These are phyloP conservation scores for Caiman crocodilus DNA, from an alignment of 2,797 vertebrate genomes.

Conservation along the genomic window DNA sequence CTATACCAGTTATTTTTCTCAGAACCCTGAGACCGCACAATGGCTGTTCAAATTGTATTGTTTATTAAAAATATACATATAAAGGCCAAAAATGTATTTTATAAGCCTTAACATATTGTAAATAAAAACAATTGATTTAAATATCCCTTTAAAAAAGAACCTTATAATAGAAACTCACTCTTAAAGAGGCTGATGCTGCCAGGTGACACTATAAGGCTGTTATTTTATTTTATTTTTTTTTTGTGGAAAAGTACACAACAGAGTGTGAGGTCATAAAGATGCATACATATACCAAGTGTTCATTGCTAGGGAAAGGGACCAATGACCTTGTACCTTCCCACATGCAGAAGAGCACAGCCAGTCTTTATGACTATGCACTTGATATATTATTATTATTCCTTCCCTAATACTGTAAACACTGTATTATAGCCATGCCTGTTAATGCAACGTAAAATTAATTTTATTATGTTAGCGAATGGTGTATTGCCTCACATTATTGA, in stretches of 20 bases:
- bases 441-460: conserved; percentile 57
- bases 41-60: background rate
- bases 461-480: conserved; percentile 50
- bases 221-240: background rate
- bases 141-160: background rate
- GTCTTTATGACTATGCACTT: conserved; percentile 3
- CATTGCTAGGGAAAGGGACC: background rate
- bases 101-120: background rate
- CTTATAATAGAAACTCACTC: background rate
- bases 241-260: background rate
- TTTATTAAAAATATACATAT: background rate
- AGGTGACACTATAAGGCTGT: background rate
- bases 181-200: background rate
- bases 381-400: conserved; percentile 13
- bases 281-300: background rate
- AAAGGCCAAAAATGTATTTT: background rate
- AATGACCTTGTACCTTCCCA: background rate
- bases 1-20: background rate
- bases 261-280: background rate
- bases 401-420: conserved; percentile 20
- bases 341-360: rapidly evolving
- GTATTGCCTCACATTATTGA: conserved; percentile 36
- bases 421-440: conserved; percentile 19
- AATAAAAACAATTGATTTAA: background rate
- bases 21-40: background rate